Conservation (phyloP, 2,113 vertebrate genomes). For the Microcebus griseorufus region DNA sequence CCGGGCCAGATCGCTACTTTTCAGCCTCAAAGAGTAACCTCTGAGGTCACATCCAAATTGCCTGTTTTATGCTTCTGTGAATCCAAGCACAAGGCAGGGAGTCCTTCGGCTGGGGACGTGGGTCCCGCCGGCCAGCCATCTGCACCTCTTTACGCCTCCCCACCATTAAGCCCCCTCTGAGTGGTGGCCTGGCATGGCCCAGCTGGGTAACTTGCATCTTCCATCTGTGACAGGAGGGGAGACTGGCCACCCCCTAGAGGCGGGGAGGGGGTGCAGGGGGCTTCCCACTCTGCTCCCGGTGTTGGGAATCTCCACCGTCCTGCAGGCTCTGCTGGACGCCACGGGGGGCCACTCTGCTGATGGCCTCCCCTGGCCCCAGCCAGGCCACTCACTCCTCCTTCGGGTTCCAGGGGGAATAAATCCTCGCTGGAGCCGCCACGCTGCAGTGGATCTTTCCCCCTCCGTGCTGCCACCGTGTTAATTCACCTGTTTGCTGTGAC, state of each 20-base stretch:
- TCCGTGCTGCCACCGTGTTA: not conserved
- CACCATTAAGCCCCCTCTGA: not conserved
- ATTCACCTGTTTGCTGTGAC: not conserved
- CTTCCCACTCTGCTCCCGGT: not conserved
- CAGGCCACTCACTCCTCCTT: not conserved
- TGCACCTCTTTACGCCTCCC: not conserved
- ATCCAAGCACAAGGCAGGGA: conserved; percentile 9
- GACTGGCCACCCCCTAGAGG: not conserved
- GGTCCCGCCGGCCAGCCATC: not conserved
- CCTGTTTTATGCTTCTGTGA: conserved; percentile 70
- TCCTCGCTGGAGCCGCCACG: not conserved
- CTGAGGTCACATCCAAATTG: conserved; percentile 68
- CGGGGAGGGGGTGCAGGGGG: accelerated
- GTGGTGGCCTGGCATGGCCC: not conserved
- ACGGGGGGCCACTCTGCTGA: not conserved
- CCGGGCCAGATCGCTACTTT: conserved; percentile 15
- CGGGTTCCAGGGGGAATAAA: accelerated
- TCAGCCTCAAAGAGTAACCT: conserved; percentile 14
- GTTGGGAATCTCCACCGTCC: not conserved
- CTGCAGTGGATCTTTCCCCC: accelerated
- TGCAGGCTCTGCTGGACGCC: not conserved
- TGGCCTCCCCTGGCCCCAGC: not conserved
- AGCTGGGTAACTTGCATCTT: not conserved
- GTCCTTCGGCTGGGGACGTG: accelerated
- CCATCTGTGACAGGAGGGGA: not conserved